These are phyloP conservation scores for Pseudomyrmex sp. DNA, from an alignment of 1,140 invertebrate species.

Conservation along the genomic window DNA sequence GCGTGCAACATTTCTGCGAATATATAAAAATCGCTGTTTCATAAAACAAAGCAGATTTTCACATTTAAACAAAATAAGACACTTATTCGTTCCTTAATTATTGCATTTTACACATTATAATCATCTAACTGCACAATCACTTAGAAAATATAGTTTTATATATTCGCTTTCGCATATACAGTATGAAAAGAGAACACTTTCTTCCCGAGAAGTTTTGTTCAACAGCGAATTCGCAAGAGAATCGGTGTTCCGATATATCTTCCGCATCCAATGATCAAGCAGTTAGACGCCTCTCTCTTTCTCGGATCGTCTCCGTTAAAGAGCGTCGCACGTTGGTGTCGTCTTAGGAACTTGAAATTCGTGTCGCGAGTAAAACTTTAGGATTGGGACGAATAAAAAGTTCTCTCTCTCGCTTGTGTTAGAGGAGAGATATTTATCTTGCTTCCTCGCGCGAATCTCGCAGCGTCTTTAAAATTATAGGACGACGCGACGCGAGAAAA, in stretches of 20 bases:
- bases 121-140: constrained; percentile 27
- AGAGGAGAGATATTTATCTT: constrained; percentile 63
- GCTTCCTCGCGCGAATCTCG: constrained; percentile 49
- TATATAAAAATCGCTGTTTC: constrained; percentile 18
- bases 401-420: not conserved
- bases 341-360: constrained; percentile 51
- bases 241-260: constrained; percentile 18
- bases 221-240: constrained; percentile 30
- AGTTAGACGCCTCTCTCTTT: constrained; percentile 31
- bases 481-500: constrained; percentile 56
- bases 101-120: not conserved
- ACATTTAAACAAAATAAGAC: too few relatives aligned
- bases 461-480: constrained; percentile 59
- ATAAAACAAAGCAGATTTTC: constrained; percentile 5
- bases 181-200: constrained; percentile 14
- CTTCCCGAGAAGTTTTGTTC: constrained; percentile 21
- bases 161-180: not conserved
- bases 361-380: constrained; percentile 43
- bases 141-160: constrained; percentile 25
- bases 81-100: constrained; percentile 2
- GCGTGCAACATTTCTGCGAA: constrained; percentile 23
- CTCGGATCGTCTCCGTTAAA: constrained; percentile 35
- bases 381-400: constrained; percentile 49
- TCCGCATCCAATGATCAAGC: constrained; percentile 43
- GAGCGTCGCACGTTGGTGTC: not conserved